These are phyloP conservation scores for Prochilodus magdalenae DNA, from an alignment of 2,113 vertebrate genomes.

Conservation along the genomic window DNA sequence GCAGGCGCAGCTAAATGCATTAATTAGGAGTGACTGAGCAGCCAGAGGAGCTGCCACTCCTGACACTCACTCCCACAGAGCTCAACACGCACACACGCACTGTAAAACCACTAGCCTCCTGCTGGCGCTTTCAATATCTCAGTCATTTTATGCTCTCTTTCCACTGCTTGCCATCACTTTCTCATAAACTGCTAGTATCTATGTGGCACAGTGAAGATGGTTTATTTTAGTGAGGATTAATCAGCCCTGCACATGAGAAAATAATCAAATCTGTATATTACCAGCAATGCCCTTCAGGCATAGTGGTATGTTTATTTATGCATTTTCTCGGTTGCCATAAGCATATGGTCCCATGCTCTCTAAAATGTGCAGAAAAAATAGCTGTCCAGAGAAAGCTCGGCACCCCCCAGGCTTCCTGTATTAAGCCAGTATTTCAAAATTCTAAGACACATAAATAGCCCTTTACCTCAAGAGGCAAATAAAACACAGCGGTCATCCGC, in stretches of 20 bases:
- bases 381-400: background rate
- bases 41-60: background rate
- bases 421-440: slow-evolving; percentile 36
- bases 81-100: slow-evolving; percentile 9
- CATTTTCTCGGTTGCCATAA: background rate
- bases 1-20: slow-evolving; percentile 4
- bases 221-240: background rate
- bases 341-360: background rate
- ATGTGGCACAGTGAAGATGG: background rate
- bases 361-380: slow-evolving; percentile 2
- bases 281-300: background rate
- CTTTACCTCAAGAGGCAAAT: background rate
- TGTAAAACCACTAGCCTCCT: background rate
- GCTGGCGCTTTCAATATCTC: background rate
- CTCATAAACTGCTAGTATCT: background rate
- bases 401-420: slow-evolving; percentile 1
- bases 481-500: background rate
- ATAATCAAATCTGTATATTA: slow-evolving; percentile 33
- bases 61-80: background rate
- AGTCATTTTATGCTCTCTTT: background rate
- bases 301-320: slow-evolving; percentile 4
- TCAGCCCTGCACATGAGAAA: slow-evolving; percentile 19
- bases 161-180: background rate
- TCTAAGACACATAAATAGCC: background rate
- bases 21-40: slow-evolving; percentile 31